Evolutionary conservation across 2,797 vertebrate genomes (phyloP).

Genomic region (Aratinga solstitialis): DNA sequence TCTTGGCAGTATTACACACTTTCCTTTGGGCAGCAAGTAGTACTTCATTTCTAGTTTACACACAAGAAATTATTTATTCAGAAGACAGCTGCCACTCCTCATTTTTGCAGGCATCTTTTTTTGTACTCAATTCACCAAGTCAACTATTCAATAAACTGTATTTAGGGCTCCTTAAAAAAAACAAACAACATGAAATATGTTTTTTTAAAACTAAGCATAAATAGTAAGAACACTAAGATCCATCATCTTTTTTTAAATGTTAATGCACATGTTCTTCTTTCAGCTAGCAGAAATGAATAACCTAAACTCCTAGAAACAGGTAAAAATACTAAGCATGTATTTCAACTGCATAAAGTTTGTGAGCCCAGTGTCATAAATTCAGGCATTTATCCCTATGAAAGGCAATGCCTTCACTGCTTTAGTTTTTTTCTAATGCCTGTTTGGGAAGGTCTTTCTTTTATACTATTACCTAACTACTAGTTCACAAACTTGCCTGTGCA

Average conservation of each 20-base stretch:
- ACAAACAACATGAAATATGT: background rate
- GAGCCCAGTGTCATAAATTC: background rate
- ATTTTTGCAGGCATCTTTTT: background rate
- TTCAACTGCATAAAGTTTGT: background rate
- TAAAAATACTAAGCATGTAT: background rate
- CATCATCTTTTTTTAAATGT: background rate
- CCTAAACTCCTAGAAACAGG: background rate
- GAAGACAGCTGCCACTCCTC: background rate
- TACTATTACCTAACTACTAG: background rate
- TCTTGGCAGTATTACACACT: background rate
- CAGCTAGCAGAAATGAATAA: background rate
- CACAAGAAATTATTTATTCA: background rate
- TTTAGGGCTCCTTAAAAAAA: background rate
- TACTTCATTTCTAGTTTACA: background rate
- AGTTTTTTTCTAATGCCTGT: background rate
- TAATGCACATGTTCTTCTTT: background rate
- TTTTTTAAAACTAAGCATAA: background rate
- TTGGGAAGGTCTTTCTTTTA: background rate
- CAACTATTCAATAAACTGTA: background rate
- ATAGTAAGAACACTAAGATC: background rate
- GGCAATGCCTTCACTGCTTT: background rate
- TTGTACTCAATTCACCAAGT: background rate
- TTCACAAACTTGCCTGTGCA: background rate
- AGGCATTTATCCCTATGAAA: background rate
- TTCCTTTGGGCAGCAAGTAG: background rate